Base-by-base conservation (phyloP, 2,888 invertebrate genomes). In the Onthophagus sagittarius region DNA sequence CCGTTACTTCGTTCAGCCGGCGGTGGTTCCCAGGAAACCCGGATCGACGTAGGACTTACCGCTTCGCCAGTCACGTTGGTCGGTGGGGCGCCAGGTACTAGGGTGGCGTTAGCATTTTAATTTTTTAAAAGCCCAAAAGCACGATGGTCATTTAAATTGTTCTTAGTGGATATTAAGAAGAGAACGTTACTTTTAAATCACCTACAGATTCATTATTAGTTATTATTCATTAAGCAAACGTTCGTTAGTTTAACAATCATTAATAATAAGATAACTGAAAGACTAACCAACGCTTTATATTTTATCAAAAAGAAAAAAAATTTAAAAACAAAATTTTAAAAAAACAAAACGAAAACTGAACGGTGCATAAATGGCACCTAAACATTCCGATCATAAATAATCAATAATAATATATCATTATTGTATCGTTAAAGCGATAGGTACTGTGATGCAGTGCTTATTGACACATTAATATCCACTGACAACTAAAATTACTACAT, bases 41-140 rank as follows among this genome's bases (percentile, higher is more conserved):
- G 90, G 83, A 99, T 93, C 79, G 95, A 92, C 77, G 95, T 96
- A 78, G 97, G 94, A 86, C 95, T 94, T 85, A 93, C 90, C 81
- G 97, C 93, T 86, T 91, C 90, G 79, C 95, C 97, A 80, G 91
- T 92, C 87, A 98, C 95, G 89, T 97, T 95, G 90, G 93, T 93
- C 83, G 98, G 98, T 82, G 98, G 96, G 83, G 96, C 97, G 87
- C 96, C 96, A 84, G 98, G 98, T 89, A 97, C 98, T 98, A 84
- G 80, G 83, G 83, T 79, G 82, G 84, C 83, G 83, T 81, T 80
- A 78, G 77, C 75, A 77, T 78, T 78, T 79, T 81, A 82, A 81
- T 79, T 80, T 80, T 53, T 80, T 80, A 79, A 81, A 81, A 82
- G 81, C 81, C 81, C 80, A 80, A 76, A 65, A 73, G 64, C 64